Conservation (phyloP, 1,140 invertebrate species). For the Drosophila mojavensis region DNA sequence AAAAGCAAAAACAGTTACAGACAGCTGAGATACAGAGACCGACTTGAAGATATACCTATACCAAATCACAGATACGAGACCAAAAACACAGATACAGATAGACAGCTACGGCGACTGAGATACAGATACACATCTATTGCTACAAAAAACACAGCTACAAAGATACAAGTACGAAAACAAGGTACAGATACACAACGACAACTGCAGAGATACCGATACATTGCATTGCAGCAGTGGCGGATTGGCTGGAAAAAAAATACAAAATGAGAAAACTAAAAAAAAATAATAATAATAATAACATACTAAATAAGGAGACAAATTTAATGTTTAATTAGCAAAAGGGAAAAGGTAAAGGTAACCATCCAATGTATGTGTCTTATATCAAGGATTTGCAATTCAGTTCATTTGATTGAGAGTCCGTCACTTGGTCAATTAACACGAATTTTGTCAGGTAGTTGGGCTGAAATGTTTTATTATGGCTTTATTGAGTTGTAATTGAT, state of each 20-base stretch:
- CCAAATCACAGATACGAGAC: neutral
- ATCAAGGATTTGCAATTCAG: conserved; percentile 30
- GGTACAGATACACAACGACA: too few species aligned
- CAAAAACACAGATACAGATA: neutral
- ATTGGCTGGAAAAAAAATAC: too few species aligned
- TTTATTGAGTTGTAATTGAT: conserved; percentile 52
- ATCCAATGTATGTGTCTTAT: conserved; percentile 15
- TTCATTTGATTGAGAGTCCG: conserved; percentile 4
- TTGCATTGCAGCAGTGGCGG: too few species aligned
- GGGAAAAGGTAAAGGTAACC: neutral
- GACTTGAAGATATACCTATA: neutral
- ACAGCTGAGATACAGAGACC: too few species aligned
- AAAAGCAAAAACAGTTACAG: too few species aligned
- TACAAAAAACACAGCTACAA: conserved; percentile 4
- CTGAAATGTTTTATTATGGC: conserved; percentile 19
- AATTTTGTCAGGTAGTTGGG: conserved; percentile 6
- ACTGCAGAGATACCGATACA: too few species aligned
- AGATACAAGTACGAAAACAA: neutral
- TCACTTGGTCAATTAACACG: conserved; percentile 5
- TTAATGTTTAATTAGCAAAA: neutral
- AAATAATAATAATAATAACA: too few species aligned
- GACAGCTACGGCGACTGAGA: neutral
- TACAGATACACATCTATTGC: neutral
- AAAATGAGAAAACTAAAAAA: too few species aligned
- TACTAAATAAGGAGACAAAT: too few species aligned